Conservation (phyloP, 2,888 invertebrate genomes). For the Aphrophora alni region DNA sequence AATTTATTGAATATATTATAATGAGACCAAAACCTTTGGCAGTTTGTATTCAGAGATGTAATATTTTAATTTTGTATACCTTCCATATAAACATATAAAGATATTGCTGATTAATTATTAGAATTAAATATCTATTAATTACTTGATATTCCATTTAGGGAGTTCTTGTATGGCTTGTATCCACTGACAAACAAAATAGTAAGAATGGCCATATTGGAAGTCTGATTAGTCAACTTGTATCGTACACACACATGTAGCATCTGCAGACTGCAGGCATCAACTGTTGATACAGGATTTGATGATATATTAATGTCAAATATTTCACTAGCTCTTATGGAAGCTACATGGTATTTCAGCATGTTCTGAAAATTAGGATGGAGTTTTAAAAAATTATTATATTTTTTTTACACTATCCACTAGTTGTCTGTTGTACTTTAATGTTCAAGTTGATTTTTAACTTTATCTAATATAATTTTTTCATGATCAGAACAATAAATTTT, state of each 20-base stretch:
- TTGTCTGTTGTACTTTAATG: background rate
- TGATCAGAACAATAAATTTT: too few species aligned
- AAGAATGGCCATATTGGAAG: conserved; percentile 26
- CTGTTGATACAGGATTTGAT: conserved; percentile 57
- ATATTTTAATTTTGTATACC: too few species aligned
- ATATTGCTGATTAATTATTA: background rate
- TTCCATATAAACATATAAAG: too few species aligned
- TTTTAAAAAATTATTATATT: too few species aligned
- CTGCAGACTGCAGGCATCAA: conserved; percentile 51
- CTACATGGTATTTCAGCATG: conserved; percentile 61
- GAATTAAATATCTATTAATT: background rate
- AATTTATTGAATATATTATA: too few species aligned
- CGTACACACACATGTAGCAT: conserved; percentile 15
- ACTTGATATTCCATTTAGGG: background rate
- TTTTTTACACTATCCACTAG: too few species aligned
- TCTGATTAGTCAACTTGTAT: background rate
- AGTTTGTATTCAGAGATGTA: too few species aligned
- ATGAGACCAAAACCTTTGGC: too few species aligned
- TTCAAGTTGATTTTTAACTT: conserved; percentile 2
- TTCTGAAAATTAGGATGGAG: conserved; percentile 55
- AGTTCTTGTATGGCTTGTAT: background rate
- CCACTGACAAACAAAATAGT: conserved; percentile 23
- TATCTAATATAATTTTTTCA: too few species aligned
- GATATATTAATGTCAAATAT: conserved; percentile 62
- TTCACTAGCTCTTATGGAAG: conserved; percentile 59